Conservation (phyloP, 2,888 invertebrate species). For the Syritta pipiens region DNA sequence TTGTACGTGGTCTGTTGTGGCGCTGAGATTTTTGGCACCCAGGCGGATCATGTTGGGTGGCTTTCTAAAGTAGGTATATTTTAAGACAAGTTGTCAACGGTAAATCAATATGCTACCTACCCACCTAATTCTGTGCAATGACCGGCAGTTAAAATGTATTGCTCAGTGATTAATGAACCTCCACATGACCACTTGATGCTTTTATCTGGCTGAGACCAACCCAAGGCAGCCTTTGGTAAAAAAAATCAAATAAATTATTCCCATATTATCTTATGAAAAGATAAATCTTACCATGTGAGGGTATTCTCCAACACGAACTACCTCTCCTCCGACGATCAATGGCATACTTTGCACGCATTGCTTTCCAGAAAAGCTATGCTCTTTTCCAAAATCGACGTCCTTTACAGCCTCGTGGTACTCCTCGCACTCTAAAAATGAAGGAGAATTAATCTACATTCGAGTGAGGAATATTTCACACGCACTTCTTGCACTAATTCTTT, state of each 20-base stretch:
- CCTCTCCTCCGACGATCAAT: slow-evolving; percentile 81
- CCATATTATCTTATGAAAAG: no score
- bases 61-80: slow-evolving; percentile 76
- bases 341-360: slow-evolving; percentile 78
- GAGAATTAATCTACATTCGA: background rate
- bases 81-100: background rate
- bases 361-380: slow-evolving; percentile 73
- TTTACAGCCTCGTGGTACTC: slow-evolving; percentile 79
- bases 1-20: slow-evolving; percentile 77
- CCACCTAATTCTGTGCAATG: slow-evolving; percentile 79
- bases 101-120: no score
- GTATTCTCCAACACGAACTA: slow-evolving; percentile 80
- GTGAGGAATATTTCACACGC: no score
- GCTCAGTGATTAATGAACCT: slow-evolving; percentile 80
- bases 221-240: slow-evolving; percentile 76
- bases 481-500: slow-evolving; percentile 76
- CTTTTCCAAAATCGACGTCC: slow-evolving; percentile 71
- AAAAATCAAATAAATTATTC: background rate
- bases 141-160: slow-evolving; percentile 82
- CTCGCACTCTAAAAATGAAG: slow-evolving; percentile 80
- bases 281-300: slow-evolving; percentile 81
- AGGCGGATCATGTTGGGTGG: slow-evolving; percentile 80
- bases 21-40: slow-evolving; percentile 80
- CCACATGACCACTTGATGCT: slow-evolving; percentile 77
- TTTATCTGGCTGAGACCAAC: slow-evolving; percentile 75